phyloP scores from a whole-genome alignment of 2,113 vertebrate genomes.

The Grus americana region DNA sequence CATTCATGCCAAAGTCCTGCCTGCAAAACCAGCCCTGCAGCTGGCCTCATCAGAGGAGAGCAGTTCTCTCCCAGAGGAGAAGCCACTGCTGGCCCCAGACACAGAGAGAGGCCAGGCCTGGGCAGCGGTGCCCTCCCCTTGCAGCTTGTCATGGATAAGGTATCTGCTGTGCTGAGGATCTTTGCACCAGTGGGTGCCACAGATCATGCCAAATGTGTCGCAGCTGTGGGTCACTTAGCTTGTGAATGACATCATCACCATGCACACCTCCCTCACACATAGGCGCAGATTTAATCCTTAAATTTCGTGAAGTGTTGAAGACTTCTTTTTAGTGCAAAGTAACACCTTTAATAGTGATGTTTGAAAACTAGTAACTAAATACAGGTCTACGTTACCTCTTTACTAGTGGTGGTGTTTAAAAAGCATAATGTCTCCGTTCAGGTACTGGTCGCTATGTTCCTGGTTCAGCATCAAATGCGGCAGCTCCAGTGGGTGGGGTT shows the following conservation, averaged over 20 bases:
- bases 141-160: neutral
- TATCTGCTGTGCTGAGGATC: neutral
- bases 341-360: neutral
- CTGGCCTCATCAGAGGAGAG: too few species aligned
- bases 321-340: neutral
- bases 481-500: constrained; percentile 57
- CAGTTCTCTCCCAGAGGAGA: neutral
- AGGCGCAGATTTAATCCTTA: neutral
- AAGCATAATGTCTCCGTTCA: constrained; percentile 21
- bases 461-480: constrained; percentile 68
- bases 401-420: neutral
- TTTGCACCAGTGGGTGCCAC: neutral
- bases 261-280: neutral
- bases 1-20: neutral
- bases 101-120: neutral
- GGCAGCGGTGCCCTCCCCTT: neutral
- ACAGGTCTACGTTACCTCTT: neutral
- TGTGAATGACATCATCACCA: accelerated
- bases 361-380: neutral
- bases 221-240: neutral
- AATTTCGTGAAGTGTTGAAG: neutral
- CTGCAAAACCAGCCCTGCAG: neutral
- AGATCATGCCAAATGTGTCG: neutral
- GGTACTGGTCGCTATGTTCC: constrained; percentile 93
- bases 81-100: neutral